Evolutionary conservation across 2,797 vertebrate genomes (phyloP).

Genomic region (Lutjanus argentimaculatus): DNA sequence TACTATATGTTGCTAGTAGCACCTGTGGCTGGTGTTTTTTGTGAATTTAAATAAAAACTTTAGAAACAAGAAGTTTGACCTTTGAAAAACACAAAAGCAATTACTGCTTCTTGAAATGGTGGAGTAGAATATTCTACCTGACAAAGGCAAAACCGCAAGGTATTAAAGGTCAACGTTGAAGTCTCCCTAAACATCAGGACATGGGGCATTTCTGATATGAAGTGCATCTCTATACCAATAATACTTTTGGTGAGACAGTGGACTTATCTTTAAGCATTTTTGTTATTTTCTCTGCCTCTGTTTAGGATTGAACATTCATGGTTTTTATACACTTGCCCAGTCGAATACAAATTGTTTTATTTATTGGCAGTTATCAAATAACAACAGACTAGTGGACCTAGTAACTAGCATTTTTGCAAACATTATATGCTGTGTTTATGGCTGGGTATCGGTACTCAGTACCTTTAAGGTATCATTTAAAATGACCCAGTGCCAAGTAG

Average conservation of each 20-base stretch:
- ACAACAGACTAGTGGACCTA: too few relatives aligned
- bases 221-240: not conserved
- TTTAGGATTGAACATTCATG: not conserved
- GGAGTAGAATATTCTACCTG: too few relatives aligned
- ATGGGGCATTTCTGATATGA: not conserved
- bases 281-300: not conserved
- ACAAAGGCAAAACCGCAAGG: not conserved
- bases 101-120: not conserved
- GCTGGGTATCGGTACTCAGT: too few relatives aligned
- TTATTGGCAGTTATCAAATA: too few relatives aligned
- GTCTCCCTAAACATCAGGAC: not conserved
- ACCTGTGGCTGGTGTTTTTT: not conserved
- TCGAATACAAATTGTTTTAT: too few relatives aligned
- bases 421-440: too few relatives aligned
- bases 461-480: too few relatives aligned
- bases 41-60: not conserved
- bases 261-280: not conserved
- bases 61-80: not conserved
- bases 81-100: not conserved
- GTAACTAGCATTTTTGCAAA: too few relatives aligned
- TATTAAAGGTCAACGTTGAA: constrained; percentile 3
- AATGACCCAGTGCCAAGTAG: too few relatives aligned
- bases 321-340: not conserved
- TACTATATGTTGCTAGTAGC: not conserved
- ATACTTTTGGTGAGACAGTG: not conserved